phyloP scores from a whole-genome alignment of 1,140 invertebrate species.

The Andrena cerasifolii region DNA sequence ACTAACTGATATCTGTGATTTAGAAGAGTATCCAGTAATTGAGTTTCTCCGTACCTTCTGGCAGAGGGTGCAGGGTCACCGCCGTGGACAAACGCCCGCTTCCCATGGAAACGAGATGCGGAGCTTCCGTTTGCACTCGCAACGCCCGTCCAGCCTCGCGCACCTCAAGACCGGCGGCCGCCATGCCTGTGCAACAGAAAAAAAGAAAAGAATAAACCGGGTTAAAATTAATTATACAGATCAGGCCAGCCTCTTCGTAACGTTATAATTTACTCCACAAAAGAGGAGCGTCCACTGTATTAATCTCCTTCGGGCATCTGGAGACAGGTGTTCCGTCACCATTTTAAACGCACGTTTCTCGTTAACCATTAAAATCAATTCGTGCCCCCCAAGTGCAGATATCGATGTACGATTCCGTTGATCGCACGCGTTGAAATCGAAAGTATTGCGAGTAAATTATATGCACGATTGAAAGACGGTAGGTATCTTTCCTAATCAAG shows the following conservation, averaged over 20 bases:
- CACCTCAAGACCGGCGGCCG: constrained; percentile 76
- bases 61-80: constrained; percentile 93
- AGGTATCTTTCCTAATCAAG: too few species aligned
- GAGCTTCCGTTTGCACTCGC: constrained; percentile 92
- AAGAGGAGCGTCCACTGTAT: background rate
- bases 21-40: too few species aligned
- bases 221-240: constrained; percentile 2
- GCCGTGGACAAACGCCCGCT: constrained; percentile 93
- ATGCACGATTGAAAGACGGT: too few species aligned
- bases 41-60: constrained; percentile 85
- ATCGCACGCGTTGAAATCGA: background rate
- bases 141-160: constrained; percentile 84
- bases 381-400: background rate
- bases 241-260: background rate
- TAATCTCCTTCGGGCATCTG: background rate
- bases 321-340: background rate
- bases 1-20: too few species aligned
- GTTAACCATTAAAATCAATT: background rate
- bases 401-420: background rate
- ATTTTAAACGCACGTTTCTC: background rate
- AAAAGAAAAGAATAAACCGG: constrained; percentile 24
- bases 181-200: constrained; percentile 75
- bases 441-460: too few species aligned
- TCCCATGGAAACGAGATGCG: constrained; percentile 94
- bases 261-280: constrained; percentile 1